Base-by-base conservation (phyloP, 2,888 invertebrate genomes). In the Spisula subtruncata region DNA sequence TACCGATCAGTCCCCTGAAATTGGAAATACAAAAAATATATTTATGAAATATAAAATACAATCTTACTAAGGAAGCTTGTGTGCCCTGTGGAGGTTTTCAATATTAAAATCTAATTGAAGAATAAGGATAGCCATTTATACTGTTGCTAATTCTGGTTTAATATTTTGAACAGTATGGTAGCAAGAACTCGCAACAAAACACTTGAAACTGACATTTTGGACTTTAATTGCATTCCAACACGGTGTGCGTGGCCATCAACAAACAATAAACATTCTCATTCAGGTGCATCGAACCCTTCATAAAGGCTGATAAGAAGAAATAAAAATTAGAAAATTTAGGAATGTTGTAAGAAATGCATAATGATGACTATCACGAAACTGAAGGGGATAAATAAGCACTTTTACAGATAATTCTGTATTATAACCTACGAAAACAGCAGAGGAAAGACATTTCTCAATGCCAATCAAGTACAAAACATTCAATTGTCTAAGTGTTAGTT, bases 1-100 rank as follows among this genome's bases (percentile, higher is more conserved):
- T 93, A 32, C 97, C 97, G 16, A 96, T 10, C 32, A 96, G 87
- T 20, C 97, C 97, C 86, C 97, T 97, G 96, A 81, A 94, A 93
- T 79, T 89, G 16, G 12, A 16, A 16, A 71, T 16, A 51, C 16
- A 51, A 51, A 16, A 4, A 51, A 48, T 48, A 48, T 12, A 48
- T 48, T 48, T 8, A 8, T 48, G 12, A 16, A 51, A 51, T 16
- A 51, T 51, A 51, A 51, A 8, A 51, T 51, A 51, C 51, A 51
- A 1, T 4, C 14, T 51, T n/a, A n/a, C n/a, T n/a, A n/a, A 51
- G 51, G 16, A 51, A 41, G 41, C 41, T 41, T 41, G 8, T 41
- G 41, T 41, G 41, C 4, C 41, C n/a, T n/a, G n/a, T n/a, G n/a
- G n/a, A n/a, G n/a, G n/a, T n/a, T n/a, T n/a, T n/a, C n/a, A n/a